A percentile compares a stretch with the other conserved stretches of the same genome.
Evolutionary conservation across 1,140 invertebrate genomes (phyloP).

Genomic region (Zaprionus taronus): DNA sequence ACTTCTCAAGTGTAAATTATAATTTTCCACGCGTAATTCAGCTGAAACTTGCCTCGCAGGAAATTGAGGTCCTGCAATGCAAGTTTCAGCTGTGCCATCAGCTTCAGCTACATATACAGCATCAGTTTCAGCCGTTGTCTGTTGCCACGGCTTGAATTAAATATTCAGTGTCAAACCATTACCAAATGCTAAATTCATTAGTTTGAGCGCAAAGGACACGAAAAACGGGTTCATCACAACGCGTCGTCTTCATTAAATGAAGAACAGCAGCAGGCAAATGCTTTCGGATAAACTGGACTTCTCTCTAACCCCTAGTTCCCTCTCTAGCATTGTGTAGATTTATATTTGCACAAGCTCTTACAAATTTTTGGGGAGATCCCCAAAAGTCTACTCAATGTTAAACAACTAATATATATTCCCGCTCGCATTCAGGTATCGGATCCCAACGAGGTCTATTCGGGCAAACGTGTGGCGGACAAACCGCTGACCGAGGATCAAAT

Average conservation of each 20-base stretch:
- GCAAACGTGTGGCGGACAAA: constrained; percentile 94
- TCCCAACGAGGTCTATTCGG: constrained; percentile 96
- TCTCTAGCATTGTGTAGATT: not conserved
- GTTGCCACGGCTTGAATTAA: constrained; percentile 68
- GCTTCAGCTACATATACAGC: constrained; percentile 14
- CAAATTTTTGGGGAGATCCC: constrained; percentile 25
- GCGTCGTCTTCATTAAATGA: constrained; percentile 76
- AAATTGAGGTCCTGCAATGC: constrained; percentile 82
- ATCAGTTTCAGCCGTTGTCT: constrained; percentile 43
- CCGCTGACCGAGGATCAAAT: constrained; percentile 97
- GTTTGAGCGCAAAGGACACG: constrained; percentile 73
- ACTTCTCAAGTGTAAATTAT: constrained; percentile 84
- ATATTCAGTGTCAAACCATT: constrained; percentile 84
- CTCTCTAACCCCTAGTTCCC: constrained; percentile 8
- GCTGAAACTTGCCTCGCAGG: too few relatives aligned
- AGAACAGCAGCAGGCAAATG: constrained; percentile 32
- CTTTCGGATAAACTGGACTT: constrained; percentile 24
- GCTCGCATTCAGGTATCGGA: constrained; percentile 90
- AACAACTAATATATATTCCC: too few relatives aligned
- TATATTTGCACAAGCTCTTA: constrained; percentile 74
- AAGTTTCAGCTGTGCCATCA: constrained; percentile 58
- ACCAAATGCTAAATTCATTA: constrained; percentile 84
- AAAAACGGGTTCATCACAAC: constrained; percentile 80
- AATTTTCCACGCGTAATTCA: constrained; percentile 84
- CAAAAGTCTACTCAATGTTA: not conserved